phyloP scores from a whole-genome alignment of 2,888 invertebrate genomes.

The Synanthedon andrenaeformis region DNA sequence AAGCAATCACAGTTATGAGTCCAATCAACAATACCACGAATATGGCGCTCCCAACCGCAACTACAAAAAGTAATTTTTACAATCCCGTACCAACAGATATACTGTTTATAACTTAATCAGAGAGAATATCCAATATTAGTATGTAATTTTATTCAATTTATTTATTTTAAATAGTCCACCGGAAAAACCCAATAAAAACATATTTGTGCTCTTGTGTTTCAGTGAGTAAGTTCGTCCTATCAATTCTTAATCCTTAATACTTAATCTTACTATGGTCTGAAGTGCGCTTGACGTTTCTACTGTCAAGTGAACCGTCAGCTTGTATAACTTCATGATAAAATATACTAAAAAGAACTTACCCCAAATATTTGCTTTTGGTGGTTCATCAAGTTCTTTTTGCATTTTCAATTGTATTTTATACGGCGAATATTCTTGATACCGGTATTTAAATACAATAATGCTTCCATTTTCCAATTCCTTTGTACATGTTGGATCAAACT shows the following conservation, averaged over 20 bases:
- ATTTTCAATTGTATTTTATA: slow-evolving; percentile 29
- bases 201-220: too few relatives aligned
- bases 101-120: too few relatives aligned
- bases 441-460: slow-evolving; percentile 35
- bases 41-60: slow-evolving; percentile 34
- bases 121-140: too few relatives aligned
- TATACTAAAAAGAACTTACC: slow-evolving; percentile 25
- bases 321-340: too few relatives aligned
- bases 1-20: slow-evolving; percentile 34
- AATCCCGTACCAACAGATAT: not conserved
- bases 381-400: slow-evolving; percentile 35
- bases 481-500: slow-evolving; percentile 30
- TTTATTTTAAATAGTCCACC: too few relatives aligned
- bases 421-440: slow-evolving; percentile 15
- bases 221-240: too few relatives aligned
- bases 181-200: too few relatives aligned
- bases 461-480: slow-evolving; percentile 24
- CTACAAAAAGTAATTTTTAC: slow-evolving; percentile 20
- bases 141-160: too few relatives aligned
- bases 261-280: too few relatives aligned
- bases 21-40: slow-evolving; percentile 41
- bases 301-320: too few relatives aligned
- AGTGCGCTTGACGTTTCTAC: too few relatives aligned
- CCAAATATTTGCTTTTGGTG: slow-evolving; percentile 30
- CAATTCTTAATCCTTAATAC: too few relatives aligned